Percentiles rank a stretch among this genome's conserved stretches.
Evolutionary conservation across 2,888 invertebrate genomes (phyloP).

Genomic region (Opisthograptis luteolata): DNA sequence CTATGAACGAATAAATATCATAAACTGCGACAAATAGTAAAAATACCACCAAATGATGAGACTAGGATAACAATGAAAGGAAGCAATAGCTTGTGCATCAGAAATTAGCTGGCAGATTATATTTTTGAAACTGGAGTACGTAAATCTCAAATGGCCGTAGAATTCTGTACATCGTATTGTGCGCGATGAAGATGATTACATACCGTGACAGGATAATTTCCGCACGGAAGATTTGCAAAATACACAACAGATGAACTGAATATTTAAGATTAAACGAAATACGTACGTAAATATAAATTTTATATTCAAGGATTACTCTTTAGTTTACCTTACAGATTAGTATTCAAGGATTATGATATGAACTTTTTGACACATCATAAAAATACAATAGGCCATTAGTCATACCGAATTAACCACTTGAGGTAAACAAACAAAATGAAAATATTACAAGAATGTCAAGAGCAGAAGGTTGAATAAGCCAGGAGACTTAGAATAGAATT

Average conservation of each 20-base stretch:
- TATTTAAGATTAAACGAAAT: too few species aligned
- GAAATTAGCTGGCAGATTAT: too few species aligned
- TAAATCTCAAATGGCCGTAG: not conserved
- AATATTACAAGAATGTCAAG: slow-evolving; percentile 37
- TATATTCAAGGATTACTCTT: too few species aligned
- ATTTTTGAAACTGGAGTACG: not conserved
- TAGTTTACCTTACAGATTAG: too few species aligned
- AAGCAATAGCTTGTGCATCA: too few species aligned
- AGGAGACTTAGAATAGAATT: too few species aligned
- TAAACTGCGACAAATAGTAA: not conserved
- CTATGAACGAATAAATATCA: not conserved
- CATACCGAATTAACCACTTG: slow-evolving; percentile 22
- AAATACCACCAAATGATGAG: too few species aligned
- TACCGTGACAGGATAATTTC: slow-evolving; percentile 1
- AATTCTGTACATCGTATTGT: slow-evolving; percentile 5
- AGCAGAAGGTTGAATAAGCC: slow-evolving; percentile 30
- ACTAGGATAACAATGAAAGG: too few species aligned
- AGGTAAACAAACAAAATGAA: slow-evolving; percentile 25
- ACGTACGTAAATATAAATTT: too few species aligned
- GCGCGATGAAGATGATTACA: not conserved
- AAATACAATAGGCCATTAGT: slow-evolving; percentile 32
- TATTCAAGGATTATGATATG: slow-evolving; percentile 2
- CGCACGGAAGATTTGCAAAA: not conserved
- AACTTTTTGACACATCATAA: slow-evolving; percentile 8
- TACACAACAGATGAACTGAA: too few species aligned